Evolutionary conservation across 2,797 vertebrate species (phyloP).

Genomic region (Aulostomus chinensis): DNA sequence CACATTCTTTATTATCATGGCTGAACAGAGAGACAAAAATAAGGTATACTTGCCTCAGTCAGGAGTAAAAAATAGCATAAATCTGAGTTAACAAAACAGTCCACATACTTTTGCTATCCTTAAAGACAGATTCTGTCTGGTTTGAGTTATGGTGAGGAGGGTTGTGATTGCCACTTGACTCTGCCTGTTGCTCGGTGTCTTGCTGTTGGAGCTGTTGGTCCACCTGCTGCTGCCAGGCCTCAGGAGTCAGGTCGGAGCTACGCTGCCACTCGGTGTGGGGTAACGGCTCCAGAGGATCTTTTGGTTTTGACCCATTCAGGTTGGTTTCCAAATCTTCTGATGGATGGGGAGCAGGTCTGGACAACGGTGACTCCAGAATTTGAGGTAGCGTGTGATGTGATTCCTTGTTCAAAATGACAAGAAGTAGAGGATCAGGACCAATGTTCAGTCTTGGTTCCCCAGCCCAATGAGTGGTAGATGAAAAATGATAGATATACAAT

Average conservation of each 20-base stretch:
- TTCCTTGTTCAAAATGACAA: slow-evolving; percentile 37
- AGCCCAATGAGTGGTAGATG: too few relatives aligned
- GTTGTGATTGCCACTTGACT: slow-evolving; percentile 67
- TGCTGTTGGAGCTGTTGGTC: slow-evolving; percentile 80
- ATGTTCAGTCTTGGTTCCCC: too few relatives aligned
- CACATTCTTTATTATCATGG: slow-evolving; percentile 95
- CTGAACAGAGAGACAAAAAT: slow-evolving; percentile 65
- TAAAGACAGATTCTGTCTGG: slow-evolving; percentile 71
- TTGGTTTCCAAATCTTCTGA: slow-evolving; percentile 41
- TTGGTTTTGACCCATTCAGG: slow-evolving; percentile 52
- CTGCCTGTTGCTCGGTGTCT: slow-evolving; percentile 64
- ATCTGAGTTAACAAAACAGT: not conserved
- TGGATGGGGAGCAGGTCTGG: slow-evolving; percentile 56
- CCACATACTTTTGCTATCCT: slow-evolving; percentile 82
- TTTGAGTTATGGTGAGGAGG: slow-evolving; percentile 42
- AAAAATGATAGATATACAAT: too few relatives aligned
- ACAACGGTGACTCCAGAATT: slow-evolving; percentile 61
- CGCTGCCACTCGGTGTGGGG: slow-evolving; percentile 74
- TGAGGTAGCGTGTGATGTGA: slow-evolving; percentile 59
- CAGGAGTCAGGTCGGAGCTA: slow-evolving; percentile 80
- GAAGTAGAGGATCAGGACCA: not conserved
- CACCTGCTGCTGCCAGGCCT: slow-evolving; percentile 85
- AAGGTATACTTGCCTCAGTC: too few relatives aligned
- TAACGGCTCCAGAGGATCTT: slow-evolving; percentile 44
- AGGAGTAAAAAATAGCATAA: not conserved